Evolutionary conservation across 2,888 invertebrate genomes (phyloP), one percentile per base, ranked within the genome.

Genomic region (Salpingus planirostris): DNA sequence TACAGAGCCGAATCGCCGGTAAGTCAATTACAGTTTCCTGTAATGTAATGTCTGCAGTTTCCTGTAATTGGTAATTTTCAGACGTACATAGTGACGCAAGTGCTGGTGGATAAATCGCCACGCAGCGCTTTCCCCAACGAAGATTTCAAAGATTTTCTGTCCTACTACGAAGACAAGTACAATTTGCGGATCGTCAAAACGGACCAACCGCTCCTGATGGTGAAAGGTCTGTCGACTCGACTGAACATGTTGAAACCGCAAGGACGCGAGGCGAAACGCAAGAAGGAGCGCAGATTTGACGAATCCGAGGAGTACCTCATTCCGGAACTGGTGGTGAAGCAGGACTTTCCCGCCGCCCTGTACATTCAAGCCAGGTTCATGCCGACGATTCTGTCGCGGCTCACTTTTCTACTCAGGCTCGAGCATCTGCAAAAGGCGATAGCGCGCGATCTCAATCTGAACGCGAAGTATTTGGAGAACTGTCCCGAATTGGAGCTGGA

Each of bases 301-400:
- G 73, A 76, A 10, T 69, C 73, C 37, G 65, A 68, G 1, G 79
- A 86, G 45, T 72, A 81, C 34, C 72, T 96, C 24, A 74, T 96
- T 7, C 92, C 96, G 0, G 97, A 98, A 64, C 70, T 92, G 42
- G 88, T 91, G 55, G 73, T 78, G 13, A 76, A 73, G 51, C 78
- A 78, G 41, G 68, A 70, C 1, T 85, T 76, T 55, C 83, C 87
- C 0, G 73, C 79, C 11, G 67, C 80, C 7, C 67, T 92, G 37
- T 95, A 92, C 88, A 69, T 85, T 12, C 91, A 95, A 62, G 81
- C 87, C 0, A 75, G 78, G 2, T 73, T 85, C 31, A 56, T 98
- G 33, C 96, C 97, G 0, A 81, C 86, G 11, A 74, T 93, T 34
- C 55, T 96, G 15, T 86, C 90, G 55, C 76, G 96, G 57, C 66